These are phyloP conservation scores for Berghia stephanieae DNA, from an alignment of 1,140 invertebrate species.

Conservation along the genomic window DNA sequence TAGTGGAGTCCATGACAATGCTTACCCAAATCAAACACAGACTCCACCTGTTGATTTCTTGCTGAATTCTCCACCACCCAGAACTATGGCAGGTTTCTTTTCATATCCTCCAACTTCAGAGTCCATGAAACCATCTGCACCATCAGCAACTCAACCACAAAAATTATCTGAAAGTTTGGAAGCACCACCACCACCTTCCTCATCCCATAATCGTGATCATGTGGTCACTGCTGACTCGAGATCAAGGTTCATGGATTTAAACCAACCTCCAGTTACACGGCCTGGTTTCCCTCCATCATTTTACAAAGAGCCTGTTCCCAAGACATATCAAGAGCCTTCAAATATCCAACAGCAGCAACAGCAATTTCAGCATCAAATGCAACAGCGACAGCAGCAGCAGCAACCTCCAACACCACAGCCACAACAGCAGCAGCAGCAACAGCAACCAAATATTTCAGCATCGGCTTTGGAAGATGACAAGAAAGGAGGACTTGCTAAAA, in stretches of 20 bases:
- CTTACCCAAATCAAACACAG: too few species aligned
- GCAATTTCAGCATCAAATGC: background rate
- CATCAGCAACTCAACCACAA: background rate
- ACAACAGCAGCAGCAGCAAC: too few species aligned
- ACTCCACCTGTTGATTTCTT: constrained; percentile 21
- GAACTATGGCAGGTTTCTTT: background rate
- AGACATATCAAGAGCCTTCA: background rate
- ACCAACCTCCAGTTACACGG: too few species aligned
- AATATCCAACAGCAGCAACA: constrained; percentile 8
- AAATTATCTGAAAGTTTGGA: background rate
- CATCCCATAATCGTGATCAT: constrained; percentile 8
- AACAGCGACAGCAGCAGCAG: too few species aligned
- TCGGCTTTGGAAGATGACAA: constrained; percentile 20
- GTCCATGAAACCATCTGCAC: background rate
- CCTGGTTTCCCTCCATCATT: constrained; percentile 27
- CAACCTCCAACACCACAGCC: too few species aligned
- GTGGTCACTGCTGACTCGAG: background rate
- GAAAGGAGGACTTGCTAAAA: background rate
- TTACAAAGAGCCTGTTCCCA: constrained; percentile 26
- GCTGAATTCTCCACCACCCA: constrained; percentile 24
- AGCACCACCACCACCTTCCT: too few species aligned
- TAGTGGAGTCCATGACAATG: too few species aligned
- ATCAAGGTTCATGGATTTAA: too few species aligned
- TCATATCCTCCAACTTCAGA: background rate
- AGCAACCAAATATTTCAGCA: too few species aligned